A percentile compares a stretch with the other conserved stretches of the same genome.
Evolutionary conservation across 2,113 vertebrate species (phyloP).

Genomic region (Herpetotheres cachinnans): DNA sequence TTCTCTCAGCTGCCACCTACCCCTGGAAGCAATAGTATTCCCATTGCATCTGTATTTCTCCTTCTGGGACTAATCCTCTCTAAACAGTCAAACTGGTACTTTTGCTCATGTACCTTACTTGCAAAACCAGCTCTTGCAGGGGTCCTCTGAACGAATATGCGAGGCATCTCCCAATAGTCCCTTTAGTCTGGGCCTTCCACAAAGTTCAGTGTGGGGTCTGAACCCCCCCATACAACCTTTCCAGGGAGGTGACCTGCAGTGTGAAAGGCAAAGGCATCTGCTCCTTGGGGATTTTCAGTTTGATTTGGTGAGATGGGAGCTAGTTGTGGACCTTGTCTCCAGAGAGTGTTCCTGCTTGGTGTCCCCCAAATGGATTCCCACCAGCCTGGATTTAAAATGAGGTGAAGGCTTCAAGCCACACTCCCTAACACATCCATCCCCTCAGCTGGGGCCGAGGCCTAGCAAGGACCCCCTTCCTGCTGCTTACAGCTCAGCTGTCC

Average conservation of each 20-base stretch:
- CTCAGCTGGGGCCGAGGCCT: not conserved
- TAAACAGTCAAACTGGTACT: not conserved
- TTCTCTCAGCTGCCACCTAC: not conserved
- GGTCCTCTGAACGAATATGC: rapidly evolving
- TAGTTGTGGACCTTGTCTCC: not conserved
- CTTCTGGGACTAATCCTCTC: not conserved
- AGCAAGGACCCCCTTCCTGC: not conserved
- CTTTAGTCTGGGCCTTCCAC: not conserved
- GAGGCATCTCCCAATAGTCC: not conserved
- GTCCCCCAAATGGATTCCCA: not conserved
- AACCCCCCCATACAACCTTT: rapidly evolving
- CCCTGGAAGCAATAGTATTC: not conserved
- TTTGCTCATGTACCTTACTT: not conserved
- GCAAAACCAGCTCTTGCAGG: not conserved
- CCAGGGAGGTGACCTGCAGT: not conserved
- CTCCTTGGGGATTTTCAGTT: not conserved
- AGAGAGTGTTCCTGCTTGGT: not conserved
- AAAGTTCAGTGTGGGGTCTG: not conserved
- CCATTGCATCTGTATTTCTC: not conserved
- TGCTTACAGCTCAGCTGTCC: not conserved
- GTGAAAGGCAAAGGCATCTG: not conserved
- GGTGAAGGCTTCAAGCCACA: not conserved
- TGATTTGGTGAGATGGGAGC: not conserved
- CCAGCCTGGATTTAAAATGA: not conserved
- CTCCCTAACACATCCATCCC: not conserved